Percentiles rank a stretch among this genome's conserved stretches.
Conservation (phyloP, 2,113 vertebrate genomes). For the Orthochromis indermauri region DNA sequence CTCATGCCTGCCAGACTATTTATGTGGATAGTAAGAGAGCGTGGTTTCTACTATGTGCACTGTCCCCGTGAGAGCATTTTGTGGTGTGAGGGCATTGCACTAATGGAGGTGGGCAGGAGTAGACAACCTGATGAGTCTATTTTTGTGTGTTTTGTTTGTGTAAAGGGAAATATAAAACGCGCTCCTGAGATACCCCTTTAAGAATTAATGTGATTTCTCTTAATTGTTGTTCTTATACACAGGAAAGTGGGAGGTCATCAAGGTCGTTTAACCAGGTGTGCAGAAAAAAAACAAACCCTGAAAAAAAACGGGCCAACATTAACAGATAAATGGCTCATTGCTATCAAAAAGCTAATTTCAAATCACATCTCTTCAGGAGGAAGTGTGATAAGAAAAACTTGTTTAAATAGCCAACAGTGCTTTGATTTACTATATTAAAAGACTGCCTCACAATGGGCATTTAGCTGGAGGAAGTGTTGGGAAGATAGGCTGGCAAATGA, state of each 20-base stretch:
- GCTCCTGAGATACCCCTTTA: not conserved
- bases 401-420: constrained; percentile 20
- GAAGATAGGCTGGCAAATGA: constrained; percentile 14
- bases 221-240: not conserved
- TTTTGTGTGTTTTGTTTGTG: constrained; percentile 1
- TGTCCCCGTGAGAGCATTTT: constrained; percentile 16
- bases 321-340: not conserved
- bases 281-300: not conserved
- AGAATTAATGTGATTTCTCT: not conserved
- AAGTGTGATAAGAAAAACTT: constrained; percentile 32
- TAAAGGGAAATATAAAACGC: constrained; percentile 8
- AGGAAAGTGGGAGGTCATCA: not conserved
- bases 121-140: constrained; percentile 3
- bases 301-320: not conserved
- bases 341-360: constrained; percentile 13
- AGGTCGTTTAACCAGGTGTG: constrained; percentile 23
- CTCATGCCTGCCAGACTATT: constrained; percentile 9
- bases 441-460: not conserved
- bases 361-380: constrained; percentile 10
- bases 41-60: not conserved
- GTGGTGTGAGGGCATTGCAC: constrained; percentile 6
- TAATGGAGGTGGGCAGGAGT: constrained; percentile 6
- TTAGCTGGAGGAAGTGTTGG: not conserved
- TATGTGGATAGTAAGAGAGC: constrained; percentile 7
- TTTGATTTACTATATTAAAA: not conserved